Evolutionary conservation across 2,888 invertebrate genomes (phyloP), one percentile per base, ranked within the genome.

Genomic region (Orthosia gothica): DNA sequence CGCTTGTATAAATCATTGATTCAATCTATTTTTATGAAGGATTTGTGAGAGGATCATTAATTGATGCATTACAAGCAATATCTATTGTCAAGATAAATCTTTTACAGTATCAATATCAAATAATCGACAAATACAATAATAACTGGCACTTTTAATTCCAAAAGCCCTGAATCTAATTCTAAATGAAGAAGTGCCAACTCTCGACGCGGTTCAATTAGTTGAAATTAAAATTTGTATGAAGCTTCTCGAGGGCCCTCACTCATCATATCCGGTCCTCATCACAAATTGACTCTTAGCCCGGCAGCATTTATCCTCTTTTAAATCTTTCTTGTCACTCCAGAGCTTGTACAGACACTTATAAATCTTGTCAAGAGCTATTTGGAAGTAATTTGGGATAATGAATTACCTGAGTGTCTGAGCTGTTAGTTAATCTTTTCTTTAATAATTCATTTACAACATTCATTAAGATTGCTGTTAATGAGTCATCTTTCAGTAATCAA

Each of bases 211-310:
- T 73, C 77, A 76, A 86, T 86, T 84, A 79, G 74, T 74, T 67
- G 62, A 81, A 86, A 86, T 85, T 86, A 84, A 81, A 86, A 74
- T 83, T 70, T 72, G 55, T 75, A 71, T 75, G 52, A 78, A 81
- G 62, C 32, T 68, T 61, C 32, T 70, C 47, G 55, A 85, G 81
- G 40, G 69, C 54, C 49, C 79, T 84, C 70, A 7, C 55, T 77
- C 76, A 76, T 76, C 75, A 70, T 72, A 66, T 23, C 12, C 52
- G 70, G 58, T 59, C 54, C 76, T 86, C 63, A 52, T 75, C 70
- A 74, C 75, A 84, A 76, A 86, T 80, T 83, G 78, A 83, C 86
- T 76, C 71, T 74, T 70, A 73, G 59, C 55, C 63, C 61, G 61
- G 59, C 57, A 70, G 74, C 81, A 75, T 79, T 83, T 54, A 79